A percentile compares a stretch with the other conserved stretches of the same genome.
These are phyloP conservation scores for Lonchura striata DNA, from an alignment of 2,113 vertebrate genomes.

Conservation along the genomic window DNA sequence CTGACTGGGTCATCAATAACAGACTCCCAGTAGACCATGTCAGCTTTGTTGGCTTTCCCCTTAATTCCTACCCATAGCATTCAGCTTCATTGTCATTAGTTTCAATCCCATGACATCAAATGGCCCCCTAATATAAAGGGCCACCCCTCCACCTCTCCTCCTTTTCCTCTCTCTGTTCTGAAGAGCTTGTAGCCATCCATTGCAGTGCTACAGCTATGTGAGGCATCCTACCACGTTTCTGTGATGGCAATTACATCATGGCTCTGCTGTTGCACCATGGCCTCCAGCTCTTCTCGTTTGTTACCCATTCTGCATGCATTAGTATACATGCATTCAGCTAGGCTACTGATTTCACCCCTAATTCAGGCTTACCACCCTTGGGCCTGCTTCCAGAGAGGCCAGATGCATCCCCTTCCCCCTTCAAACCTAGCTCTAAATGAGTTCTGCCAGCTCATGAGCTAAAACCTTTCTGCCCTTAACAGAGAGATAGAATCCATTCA, in stretches of 20 bases:
- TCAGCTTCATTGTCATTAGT: background rate
- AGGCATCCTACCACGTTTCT: background rate
- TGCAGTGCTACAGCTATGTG: background rate
- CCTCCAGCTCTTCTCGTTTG: background rate
- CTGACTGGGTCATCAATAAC: too few species aligned
- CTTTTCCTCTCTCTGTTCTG: background rate
- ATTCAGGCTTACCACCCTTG: background rate
- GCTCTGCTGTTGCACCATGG: background rate
- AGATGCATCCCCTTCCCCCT: background rate
- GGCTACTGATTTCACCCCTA: background rate
- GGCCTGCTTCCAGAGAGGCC: background rate
- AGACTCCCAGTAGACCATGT: background rate
- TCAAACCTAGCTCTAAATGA: background rate
- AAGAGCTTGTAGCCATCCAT: background rate
- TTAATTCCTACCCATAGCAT: background rate
- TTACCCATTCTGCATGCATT: too few species aligned
- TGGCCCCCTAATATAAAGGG: background rate
- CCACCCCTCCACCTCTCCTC: background rate
- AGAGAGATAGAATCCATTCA: too few species aligned
- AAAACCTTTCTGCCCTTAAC: background rate
- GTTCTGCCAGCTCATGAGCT: background rate
- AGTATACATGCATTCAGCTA: background rate
- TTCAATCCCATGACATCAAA: background rate
- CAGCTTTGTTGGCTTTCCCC: background rate
- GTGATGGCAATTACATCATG: fast-evolving